Evolutionary conservation across 2,797 vertebrate species (phyloP).

Genomic region (Pogoniulus pusillus): DNA sequence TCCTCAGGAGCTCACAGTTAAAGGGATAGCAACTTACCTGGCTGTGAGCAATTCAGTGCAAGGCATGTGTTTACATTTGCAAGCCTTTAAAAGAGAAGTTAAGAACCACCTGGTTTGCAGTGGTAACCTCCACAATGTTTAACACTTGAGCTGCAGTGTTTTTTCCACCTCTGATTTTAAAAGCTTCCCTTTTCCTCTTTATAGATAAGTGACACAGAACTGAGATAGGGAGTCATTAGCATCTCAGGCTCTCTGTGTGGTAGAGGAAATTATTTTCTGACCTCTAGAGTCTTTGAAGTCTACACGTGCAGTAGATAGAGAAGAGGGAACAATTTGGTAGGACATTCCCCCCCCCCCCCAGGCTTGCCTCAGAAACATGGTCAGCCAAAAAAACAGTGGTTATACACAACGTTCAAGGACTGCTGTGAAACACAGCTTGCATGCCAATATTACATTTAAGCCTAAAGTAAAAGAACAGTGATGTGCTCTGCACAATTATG

Average conservation of each 20-base stretch:
- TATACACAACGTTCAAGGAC: background rate
- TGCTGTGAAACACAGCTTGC: background rate
- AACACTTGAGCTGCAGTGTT: background rate
- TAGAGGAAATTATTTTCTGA: constrained; percentile 26
- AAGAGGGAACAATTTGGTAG: background rate
- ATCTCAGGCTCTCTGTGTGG: background rate
- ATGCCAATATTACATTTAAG: background rate
- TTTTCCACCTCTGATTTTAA: background rate
- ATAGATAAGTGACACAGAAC: constrained; percentile 2
- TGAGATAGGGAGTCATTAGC: background rate
- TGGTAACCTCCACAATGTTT: background rate
- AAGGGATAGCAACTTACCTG: background rate
- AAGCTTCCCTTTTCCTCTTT: background rate
- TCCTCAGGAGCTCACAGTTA: background rate
- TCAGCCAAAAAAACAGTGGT: background rate
- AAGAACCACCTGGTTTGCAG: background rate
- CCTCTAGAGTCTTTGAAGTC: constrained; percentile 26
- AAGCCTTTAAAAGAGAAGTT: background rate
- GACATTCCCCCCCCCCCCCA: background rate
- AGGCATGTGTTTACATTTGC: background rate
- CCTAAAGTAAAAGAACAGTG: background rate
- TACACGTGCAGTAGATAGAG: background rate
- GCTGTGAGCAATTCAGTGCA: background rate
- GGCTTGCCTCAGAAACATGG: background rate
- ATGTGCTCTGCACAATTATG: background rate